Base-by-base conservation (phyloP, 30 jellyfish, hydroid and myxozoan genomes). In the Aurelia sp. region DNA sequence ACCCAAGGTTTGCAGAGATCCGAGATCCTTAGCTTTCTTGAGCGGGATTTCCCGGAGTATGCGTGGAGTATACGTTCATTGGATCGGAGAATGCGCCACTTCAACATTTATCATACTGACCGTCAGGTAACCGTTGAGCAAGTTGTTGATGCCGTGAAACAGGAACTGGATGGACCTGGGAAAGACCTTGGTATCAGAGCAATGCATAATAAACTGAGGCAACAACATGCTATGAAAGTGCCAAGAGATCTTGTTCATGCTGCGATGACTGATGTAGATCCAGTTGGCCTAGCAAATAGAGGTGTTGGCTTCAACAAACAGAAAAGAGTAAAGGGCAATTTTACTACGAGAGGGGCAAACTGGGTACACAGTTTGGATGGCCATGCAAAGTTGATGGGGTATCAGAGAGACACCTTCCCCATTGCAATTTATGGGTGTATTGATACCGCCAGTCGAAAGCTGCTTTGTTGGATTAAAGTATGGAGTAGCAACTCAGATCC, bases 101-200 rank as follows among this genome's bases (percentile, higher is more conserved):
- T 79, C 44, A 41, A 60, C 41, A 79, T 79, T 12, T 17, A 37
- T 41, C 13, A 44, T 17, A 35, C 61, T 18, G 84, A 63, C 90
- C 47, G 23, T 13, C 52, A 52, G 16, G 85, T 79, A 20, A 41
- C 90, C 15, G 71, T 79, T 3, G 71, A 79, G 18, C 23, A 63
- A 18, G 84, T 79, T 37, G 47, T 13, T 8, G 85, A 63, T 11
- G 84, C 71, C 41, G 71, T 79, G 41, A 41, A 62, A 30, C 31
- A 48, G 44, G 90, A 79, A 41, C 47, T 85, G 16, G 83, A 73
- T 4, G 90, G 90, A 30, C 94, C 94, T 3, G 89, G 94, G 40
- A 53, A 48, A 57, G 35, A 19, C 20, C 75, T 85, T 3, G 90
- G 94, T 20, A 33, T 37, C 27, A 57, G 93, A 58, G 93, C 93